Evolutionary conservation across 2,888 invertebrate genomes (phyloP), one percentile per base, ranked within the genome.

Genomic region (Lydus trimaculatus): DNA sequence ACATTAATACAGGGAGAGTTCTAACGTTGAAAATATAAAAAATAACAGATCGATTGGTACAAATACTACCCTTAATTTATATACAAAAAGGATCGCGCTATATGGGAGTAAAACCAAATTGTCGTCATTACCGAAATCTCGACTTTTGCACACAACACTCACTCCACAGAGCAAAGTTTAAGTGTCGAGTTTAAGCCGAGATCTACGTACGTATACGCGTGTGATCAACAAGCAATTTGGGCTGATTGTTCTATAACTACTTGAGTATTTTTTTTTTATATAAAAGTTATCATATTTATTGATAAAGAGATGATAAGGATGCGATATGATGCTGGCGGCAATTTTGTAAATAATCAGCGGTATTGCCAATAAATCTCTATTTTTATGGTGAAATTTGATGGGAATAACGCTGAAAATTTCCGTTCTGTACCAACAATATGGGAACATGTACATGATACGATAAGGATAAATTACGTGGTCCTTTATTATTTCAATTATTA

Each of bases 391-490:
- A n/a, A n/a, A n/a, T 33, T 33, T 7, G 8, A 9, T 33, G 33
- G 33, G 33, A 33, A 33, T 33, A 33, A 7, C 8, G 3, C 8
- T 33, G 11, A 7, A 33, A 33, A 33, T 9, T 33, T 11, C 33
- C 33, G 33, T 33, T 33, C 48, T 48, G 48, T 48, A n/a, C n/a
- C n/a, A n/a, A n/a, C n/a, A n/a, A n/a, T n/a, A 20, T 56, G 20
- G 28, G 6, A 56, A 56, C 56, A 28, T 56, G 56, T 56, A 52
- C n/a, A n/a, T 56, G n/a, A 64, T 67, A 65, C 36, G 67, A 63
- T 63, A n/a, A n/a, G 63, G 58, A 61, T 70, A 70, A 67, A 65
- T 67, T 58, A 71, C 68, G 65, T 71, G 71, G 71, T 71, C 71
- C 70, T 61, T 58, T 20, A 64, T 28, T 56, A n/a, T n/a, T 56